phyloP scores from a whole-genome alignment of 2,888 invertebrate species.

The Siphonodentalium dalli region DNA sequence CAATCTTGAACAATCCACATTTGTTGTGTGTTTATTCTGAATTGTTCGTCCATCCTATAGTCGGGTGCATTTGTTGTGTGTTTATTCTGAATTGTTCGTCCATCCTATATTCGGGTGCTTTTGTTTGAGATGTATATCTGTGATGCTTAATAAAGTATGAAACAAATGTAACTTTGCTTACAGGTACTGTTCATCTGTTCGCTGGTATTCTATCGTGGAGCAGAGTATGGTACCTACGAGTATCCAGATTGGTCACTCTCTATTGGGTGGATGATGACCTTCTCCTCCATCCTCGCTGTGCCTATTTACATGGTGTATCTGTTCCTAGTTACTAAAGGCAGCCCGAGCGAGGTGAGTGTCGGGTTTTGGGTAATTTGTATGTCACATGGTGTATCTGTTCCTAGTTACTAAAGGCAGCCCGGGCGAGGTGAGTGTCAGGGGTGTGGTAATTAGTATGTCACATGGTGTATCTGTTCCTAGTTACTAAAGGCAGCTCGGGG shows the following conservation, averaged over 20 bases:
- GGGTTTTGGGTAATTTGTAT: too few relatives aligned
- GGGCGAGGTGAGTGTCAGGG: slow-evolving; percentile 49
- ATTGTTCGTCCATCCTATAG: too few relatives aligned
- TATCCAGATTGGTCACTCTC: slow-evolving; percentile 56
- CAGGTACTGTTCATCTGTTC: slow-evolving; percentile 57
- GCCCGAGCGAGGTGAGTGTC: slow-evolving; percentile 47
- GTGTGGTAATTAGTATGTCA: too few relatives aligned
- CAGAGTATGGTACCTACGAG: slow-evolving; percentile 41
- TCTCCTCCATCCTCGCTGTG: slow-evolving; percentile 53
- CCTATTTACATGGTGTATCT: slow-evolving; percentile 60
- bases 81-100: too few relatives aligned
- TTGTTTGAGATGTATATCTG: not conserved
- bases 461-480: slow-evolving; percentile 58
- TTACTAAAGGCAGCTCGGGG: slow-evolving; percentile 41
- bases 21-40: too few relatives aligned
- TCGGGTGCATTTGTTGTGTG: too few relatives aligned
- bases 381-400: slow-evolving; percentile 61
- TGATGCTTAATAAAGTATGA: too few relatives aligned
- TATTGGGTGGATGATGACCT: slow-evolving; percentile 61
- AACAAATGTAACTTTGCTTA: too few relatives aligned
- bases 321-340: slow-evolving; percentile 51
- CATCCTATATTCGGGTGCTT: too few relatives aligned
- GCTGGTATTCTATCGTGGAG: slow-evolving; percentile 36
- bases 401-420: slow-evolving; percentile 45
- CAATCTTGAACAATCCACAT: too few relatives aligned